A percentile compares a stretch with the other conserved stretches of the same genome.
phyloP scores from a whole-genome alignment of 2,113 vertebrate genomes.

The Muscicapa adusta region DNA sequence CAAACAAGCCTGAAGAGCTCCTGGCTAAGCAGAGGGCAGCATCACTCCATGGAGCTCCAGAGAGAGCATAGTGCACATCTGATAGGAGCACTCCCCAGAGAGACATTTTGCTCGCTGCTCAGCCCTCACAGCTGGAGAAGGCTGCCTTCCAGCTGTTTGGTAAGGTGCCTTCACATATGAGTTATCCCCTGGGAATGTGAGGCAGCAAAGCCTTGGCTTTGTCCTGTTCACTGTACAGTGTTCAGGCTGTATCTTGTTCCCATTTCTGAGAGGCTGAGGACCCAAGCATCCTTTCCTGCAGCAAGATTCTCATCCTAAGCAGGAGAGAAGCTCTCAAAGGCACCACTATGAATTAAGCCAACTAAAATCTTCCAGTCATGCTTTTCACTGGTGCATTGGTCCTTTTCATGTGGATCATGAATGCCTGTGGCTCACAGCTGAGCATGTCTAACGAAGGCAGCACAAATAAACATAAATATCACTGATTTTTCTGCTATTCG shows the following conservation, averaged over 20 bases:
- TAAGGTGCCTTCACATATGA: not conserved
- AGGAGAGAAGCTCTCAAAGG: not conserved
- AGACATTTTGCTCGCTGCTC: fast-evolving
- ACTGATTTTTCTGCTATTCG: not conserved
- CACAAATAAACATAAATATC: not conserved
- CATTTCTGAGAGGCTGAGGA: not conserved
- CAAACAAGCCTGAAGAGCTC: not conserved
- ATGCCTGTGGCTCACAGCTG: not conserved
- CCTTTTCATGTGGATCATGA: not conserved
- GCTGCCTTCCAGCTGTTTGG: not conserved
- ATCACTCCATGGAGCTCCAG: not conserved
- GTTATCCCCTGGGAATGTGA: not conserved
- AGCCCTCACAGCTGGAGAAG: not conserved
- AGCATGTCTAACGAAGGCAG: not conserved
- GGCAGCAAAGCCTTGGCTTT: not conserved
- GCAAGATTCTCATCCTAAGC: not conserved
- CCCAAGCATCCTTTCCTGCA: not conserved
- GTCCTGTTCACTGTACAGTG: not conserved
- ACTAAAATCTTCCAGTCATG: not conserved
- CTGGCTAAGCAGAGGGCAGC: not conserved
- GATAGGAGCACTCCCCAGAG: not conserved
- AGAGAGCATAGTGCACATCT: fast-evolving
- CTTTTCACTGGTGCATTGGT: not conserved
- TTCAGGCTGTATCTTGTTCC: not conserved
- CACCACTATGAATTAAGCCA: not conserved